Evolutionary conservation across 2,888 invertebrate genomes (phyloP), one percentile per base, ranked within the genome.

Genomic region (Deladenus siricidicola): DNA sequence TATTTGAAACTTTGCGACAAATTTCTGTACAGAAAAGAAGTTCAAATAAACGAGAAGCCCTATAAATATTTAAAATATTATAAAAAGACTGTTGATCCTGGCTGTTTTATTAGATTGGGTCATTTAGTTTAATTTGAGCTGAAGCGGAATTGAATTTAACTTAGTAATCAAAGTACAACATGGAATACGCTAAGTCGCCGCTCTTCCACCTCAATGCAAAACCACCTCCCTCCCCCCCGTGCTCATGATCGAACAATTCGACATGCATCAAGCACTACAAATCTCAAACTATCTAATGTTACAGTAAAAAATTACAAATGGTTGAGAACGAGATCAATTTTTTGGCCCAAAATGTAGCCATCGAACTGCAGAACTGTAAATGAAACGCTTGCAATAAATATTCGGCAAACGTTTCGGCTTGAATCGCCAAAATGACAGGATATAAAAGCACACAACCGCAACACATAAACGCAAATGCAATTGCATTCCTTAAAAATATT

Each of bases 351-450:
- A 30, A 59, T 23, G 48, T 29, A 14, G 47, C 50, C 34, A n/a
- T 30, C 34, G 1, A n/a, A 53, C 39, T 39, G 24, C 53, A 53
- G 53, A 53, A 53, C 21, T 34, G 34, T 30, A 53, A 30, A n/a
- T 53, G 29, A 4, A 63, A 48, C 23, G 73, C 75, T 63, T 67
- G 67, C 50, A 77, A 66, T 10, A 78, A 68, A 58, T 77, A 77
- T 65, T 78, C 72, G 19, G 72, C 68, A 60, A 77, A 77, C 2
- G 78, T 76, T 39, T 71, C 67, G 3, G 73, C 71, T 61, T 76
- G 75, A 28, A 77, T 69, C 10, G 77, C 76, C n/a, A 75, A 56
- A 10, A 76, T 77, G n/a, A 74, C 68, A 4, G 76, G 76, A 62
- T 73, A 74, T 51, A 70, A 72, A 45, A 75, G 66, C 23, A 70